These are phyloP conservation scores for Lumbricus terrestris DNA, from an alignment of 2,888 invertebrate genomes.

Conservation along the genomic window DNA sequence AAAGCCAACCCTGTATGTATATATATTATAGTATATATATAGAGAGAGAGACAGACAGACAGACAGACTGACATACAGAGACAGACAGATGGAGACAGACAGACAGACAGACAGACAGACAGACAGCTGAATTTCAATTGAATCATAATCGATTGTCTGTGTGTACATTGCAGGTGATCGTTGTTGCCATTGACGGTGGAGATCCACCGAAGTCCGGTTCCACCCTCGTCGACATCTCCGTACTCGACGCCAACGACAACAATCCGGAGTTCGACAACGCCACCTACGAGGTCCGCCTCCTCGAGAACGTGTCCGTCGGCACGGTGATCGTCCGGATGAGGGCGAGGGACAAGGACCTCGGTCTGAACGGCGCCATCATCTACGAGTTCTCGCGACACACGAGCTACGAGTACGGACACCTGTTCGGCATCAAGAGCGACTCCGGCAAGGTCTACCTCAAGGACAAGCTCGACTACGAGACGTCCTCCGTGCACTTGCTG, in stretches of 20 bases:
- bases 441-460: conserved; percentile 36
- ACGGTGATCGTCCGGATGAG: conserved; percentile 30
- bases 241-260: conserved; percentile 40
- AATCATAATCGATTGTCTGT: too few relatives aligned
- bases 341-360: conserved; percentile 36
- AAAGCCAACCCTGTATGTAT: too few relatives aligned
- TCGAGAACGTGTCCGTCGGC: conserved; percentile 30
- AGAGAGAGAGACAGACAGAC: too few relatives aligned
- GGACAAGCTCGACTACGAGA: conserved; percentile 36
- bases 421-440: conserved; percentile 35
- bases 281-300: conserved; percentile 34
- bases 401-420: conserved; percentile 32
- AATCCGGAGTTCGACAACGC: conserved; percentile 35
- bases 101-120: background rate
- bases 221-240: conserved; percentile 34
- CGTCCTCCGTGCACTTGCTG: conserved; percentile 30
- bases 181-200: conserved; percentile 84
- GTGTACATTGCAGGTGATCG: conserved; percentile 67
- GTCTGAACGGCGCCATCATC: conserved; percentile 33
- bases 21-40: too few relatives aligned
- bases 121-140: background rate
- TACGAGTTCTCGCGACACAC: conserved; percentile 36
- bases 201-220: conserved; percentile 60
- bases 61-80: background rate
- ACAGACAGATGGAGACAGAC: background rate